phyloP scores from a whole-genome alignment of 64 coral and sea anemone species.

The Montipora sp. region DNA sequence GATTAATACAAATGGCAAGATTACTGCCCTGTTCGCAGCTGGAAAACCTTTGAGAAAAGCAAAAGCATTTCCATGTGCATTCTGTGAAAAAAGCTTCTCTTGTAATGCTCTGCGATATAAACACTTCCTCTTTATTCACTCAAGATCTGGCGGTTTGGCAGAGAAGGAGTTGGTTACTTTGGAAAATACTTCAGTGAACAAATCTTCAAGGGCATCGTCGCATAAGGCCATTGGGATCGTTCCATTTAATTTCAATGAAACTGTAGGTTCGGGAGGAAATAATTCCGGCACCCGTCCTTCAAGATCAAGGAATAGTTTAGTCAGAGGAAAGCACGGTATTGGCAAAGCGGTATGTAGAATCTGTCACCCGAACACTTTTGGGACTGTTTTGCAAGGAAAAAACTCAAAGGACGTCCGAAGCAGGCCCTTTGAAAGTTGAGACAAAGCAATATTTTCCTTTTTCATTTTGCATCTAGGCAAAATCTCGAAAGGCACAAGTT shows the following conservation, averaged over 20 bases:
- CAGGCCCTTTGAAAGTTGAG: no score
- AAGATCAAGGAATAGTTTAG: background rate
- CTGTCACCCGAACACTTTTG: background rate
- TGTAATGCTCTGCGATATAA: background rate
- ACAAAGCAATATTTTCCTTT: no score
- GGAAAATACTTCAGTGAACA: background rate
- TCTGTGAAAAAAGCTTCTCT: slow-evolving; percentile 10
- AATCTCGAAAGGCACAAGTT: no score
- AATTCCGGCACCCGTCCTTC: background rate
- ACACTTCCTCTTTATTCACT: slow-evolving; percentile 2
- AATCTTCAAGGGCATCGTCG: background rate
- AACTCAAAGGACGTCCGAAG: no score
- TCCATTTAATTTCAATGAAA: background rate
- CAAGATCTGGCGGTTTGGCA: background rate
- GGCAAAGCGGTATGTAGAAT: background rate
- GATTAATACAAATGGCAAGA: background rate
- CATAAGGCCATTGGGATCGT: no score
- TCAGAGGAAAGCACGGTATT: background rate
- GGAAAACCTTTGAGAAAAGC: background rate
- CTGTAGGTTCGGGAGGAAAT: background rate
- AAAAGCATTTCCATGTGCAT: background rate
- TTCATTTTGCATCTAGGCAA: no score
- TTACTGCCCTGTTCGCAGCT: no score
- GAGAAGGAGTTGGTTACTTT: background rate
- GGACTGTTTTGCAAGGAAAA: background rate